Evolutionary conservation across 2,113 vertebrate genomes (phyloP), one percentile per base, ranked within the genome.

Genomic region (Clarias macrocephalus): DNA sequence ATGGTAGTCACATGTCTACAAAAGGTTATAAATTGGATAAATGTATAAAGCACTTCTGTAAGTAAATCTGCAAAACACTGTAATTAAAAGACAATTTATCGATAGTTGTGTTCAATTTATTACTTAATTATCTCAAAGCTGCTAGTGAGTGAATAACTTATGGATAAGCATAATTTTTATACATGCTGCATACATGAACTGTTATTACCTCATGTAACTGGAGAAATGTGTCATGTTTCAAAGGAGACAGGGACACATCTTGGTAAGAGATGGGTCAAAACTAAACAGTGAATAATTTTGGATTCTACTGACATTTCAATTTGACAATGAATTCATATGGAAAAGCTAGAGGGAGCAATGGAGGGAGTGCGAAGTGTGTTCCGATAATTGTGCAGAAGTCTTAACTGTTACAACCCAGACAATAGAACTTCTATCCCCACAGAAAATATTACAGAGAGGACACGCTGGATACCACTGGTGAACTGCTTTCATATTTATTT

Each of bases 241-340:
- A 91, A 68, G 84, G 33, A 87, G 84, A 77, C 28, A 68, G 57
- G 62, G 86, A 90, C 89, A 93, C 89, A 91, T 89, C 85, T 88
- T 90, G 89, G 88, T 86, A 63, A 89, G 86, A 89, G 93, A 93
- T 85, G 89, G 94, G 94, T 95, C 94, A 94, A 89, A 93, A 95
- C 91, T 91, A 90, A 87, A 90, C 63, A 62, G 89, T 95, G 94
- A 95, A 95, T 95, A 93, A 95, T 95, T 94, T 92, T 94, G 89
- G 91, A 93, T 94, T 94, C 93, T 93, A 95, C 95, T 95, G 95
- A 94, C 94, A 94, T 95, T 94, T 92, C 93, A 94, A 95, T 95
- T 88, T 95, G 92, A 95, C 94, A 94, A 94, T 95, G 94, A 95
- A 94, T 93, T 93, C 93, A 94, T 94, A 93, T 87, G 89, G 94